Evolutionary conservation across 2,113 vertebrate species (phyloP).

Genomic region (Pampusana beccarii): DNA sequence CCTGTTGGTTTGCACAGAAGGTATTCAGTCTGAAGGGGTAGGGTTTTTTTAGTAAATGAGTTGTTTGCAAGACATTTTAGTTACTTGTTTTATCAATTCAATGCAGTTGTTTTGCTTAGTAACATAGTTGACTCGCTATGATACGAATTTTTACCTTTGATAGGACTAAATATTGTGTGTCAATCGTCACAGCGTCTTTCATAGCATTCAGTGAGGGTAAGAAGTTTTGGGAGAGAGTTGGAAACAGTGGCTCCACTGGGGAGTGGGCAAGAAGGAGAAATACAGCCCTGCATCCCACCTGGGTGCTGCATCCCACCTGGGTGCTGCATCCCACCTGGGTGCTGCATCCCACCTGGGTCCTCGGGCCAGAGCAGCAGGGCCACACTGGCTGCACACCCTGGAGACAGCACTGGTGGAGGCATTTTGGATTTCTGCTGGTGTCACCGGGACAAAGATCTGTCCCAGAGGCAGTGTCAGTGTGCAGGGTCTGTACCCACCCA

Average conservation of each 20-base stretch:
- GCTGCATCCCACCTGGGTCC: not conserved
- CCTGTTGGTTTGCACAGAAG: not conserved
- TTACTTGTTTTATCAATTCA: not conserved
- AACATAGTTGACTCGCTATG: not conserved
- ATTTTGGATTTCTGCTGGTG: not conserved
- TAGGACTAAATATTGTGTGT: not conserved
- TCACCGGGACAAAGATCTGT: not conserved
- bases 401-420: accelerated
- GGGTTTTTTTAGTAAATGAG: not conserved
- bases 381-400: accelerated
- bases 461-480: accelerated
- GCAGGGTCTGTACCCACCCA: accelerated
- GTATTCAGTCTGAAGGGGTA: not conserved
- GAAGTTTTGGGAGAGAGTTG: not conserved
- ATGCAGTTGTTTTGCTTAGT: not conserved
- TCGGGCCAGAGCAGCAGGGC: accelerated
- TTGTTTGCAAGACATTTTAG: not conserved
- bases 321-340: not conserved
- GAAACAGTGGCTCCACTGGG: not conserved
- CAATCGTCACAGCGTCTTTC: not conserved
- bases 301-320: too few species aligned
- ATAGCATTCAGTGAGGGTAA: not conserved
- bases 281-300: not conserved
- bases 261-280: not conserved
- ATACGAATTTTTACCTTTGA: not conserved